These are phyloP conservation scores for Xerus inauris DNA, from an alignment of 2,113 vertebrate species.

Conservation along the genomic window DNA sequence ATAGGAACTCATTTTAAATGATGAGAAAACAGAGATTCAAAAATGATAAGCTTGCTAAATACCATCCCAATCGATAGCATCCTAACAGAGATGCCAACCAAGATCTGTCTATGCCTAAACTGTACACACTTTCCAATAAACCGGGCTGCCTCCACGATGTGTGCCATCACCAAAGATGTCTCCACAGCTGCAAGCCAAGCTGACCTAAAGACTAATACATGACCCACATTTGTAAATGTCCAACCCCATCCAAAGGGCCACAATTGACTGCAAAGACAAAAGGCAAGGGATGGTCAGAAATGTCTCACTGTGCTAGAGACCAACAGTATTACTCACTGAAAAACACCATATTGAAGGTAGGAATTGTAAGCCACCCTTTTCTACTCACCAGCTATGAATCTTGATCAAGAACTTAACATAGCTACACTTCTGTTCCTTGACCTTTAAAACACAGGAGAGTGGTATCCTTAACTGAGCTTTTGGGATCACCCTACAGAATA, in stretches of 20 bases:
- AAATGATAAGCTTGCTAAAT: not conserved
- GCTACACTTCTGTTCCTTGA: not conserved
- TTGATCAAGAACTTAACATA: not conserved
- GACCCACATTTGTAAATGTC: not conserved
- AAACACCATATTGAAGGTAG: not conserved
- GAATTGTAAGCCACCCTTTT: not conserved
- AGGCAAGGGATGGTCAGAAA: not conserved
- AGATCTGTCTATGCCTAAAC: not conserved
- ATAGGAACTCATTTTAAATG: not conserved
- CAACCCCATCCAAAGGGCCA: fast-evolving
- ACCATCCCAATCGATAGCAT: not conserved
- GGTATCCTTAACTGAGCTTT: not conserved
- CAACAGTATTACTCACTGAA: not conserved
- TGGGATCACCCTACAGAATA: not conserved
- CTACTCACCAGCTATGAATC: not conserved
- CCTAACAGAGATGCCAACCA: not conserved
- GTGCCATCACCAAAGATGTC: not conserved
- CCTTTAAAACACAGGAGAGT: not conserved
- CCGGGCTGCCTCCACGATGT: not conserved
- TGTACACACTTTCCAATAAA: not conserved
- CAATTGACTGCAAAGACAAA: not conserved
- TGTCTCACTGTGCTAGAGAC: fast-evolving
- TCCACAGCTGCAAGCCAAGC: not conserved
- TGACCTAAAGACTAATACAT: not conserved
- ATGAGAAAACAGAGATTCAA: not conserved